Evolutionary conservation across 1,140 invertebrate genomes (phyloP), one percentile per base, ranked within the genome.

Genomic region (Drosophila melanica): DNA sequence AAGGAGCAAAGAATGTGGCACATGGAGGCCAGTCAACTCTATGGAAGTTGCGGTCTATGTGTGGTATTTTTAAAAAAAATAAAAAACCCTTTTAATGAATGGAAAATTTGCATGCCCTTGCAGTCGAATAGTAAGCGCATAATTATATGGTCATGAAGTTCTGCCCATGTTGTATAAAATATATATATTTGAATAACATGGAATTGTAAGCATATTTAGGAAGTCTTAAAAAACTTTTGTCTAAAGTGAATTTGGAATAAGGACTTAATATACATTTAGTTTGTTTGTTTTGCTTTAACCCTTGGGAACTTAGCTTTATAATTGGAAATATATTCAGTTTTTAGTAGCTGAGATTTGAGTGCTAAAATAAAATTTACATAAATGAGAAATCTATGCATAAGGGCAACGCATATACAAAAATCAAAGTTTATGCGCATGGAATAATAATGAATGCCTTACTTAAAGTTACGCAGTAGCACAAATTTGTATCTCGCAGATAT

Each of bases 21-120:
- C 70, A 72, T 74, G 48, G 47, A 69, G 82, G 81, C 67, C 80
- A 87, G 75, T 86, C 82, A 86, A 86, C 81, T 81, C 50, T 37
- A 48, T 44, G 60, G 47, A 65, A 85, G 72, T 81, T 80, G 37
- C 16, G 71, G 64, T 50, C 39, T 54, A 45, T 59, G 44, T 55
- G 41, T 4, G 35, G 57, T 7, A 33, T n/a, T n/a, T n/a, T n/a
- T 27, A 33, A 4, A 12, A 4, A 8, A 14, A 51, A 53, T 6
- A 45, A 33, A 57, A 66, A 66, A 78, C 74, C 72, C 57, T 47
- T 54, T 41, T 60, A 81, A 75, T 78, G 77, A 59, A 55, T 53
- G 39, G 30, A 41, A 51, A 72, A 79, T 69, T 66, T 73, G 30
- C 37, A 64, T 67, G 81, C 20, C 65, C 74, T 71, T 75, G 66